Conservation (phyloP, 2,797 vertebrate species). For the Cichlasoma orientale region DNA sequence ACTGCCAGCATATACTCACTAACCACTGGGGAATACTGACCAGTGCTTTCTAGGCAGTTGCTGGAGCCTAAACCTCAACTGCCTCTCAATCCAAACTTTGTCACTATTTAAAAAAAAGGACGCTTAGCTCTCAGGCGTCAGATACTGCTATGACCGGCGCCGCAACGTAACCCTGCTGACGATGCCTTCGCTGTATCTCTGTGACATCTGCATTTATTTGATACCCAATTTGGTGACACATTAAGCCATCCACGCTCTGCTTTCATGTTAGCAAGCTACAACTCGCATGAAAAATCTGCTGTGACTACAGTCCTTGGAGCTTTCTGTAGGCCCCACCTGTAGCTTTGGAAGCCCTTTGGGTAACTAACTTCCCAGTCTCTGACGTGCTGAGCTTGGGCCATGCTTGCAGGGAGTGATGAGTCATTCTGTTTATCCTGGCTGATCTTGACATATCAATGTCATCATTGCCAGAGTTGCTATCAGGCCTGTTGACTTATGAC, state of each 20-base stretch:
- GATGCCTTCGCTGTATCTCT: too few relatives aligned
- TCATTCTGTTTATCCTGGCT: not conserved
- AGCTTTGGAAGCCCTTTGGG: not conserved
- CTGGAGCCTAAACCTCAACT: not conserved
- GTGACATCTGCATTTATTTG: not conserved
- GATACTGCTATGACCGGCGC: too few relatives aligned
- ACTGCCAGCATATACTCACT: too few relatives aligned
- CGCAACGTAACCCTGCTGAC: too few relatives aligned
- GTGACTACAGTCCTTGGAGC: not conserved
- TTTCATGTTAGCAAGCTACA: not conserved
- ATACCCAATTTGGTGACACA: not conserved
- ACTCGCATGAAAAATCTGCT: not conserved
- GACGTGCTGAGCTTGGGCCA: not conserved
- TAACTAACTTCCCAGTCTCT: not conserved
- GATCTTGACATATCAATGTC: not conserved
- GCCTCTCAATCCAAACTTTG: not conserved
- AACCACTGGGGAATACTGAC: too few relatives aligned
- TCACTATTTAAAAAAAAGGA: not conserved
- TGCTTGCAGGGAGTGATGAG: not conserved
- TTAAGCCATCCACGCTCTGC: not conserved
- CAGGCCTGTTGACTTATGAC: not conserved
- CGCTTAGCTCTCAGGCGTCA: not conserved
- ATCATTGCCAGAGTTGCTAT: not conserved
- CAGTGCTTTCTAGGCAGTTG: not conserved
- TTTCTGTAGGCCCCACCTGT: not conserved